A percentile compares a stretch with the other conserved stretches of the same genome.
Conservation (phyloP, 1,140 invertebrate genomes). For the Calliphora vicina region DNA sequence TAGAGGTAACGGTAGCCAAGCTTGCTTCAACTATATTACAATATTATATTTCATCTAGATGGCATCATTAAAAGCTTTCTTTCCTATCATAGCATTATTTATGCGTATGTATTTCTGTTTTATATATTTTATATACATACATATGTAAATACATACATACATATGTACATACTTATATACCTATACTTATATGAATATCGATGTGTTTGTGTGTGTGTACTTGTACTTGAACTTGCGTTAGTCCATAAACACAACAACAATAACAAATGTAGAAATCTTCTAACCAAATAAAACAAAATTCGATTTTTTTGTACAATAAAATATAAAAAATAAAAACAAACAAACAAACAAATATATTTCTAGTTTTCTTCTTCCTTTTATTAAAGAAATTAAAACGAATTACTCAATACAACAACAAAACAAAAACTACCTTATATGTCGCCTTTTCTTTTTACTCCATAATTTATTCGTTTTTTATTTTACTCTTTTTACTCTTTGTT, state of each 20-base stretch:
- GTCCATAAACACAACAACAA: neutral
- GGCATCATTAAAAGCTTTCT: neutral
- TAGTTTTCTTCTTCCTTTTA: neutral
- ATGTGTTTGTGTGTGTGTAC: neutral
- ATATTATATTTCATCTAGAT: neutral
- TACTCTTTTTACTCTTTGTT: neutral
- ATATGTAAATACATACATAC: too few species aligned
- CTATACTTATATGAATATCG: too few species aligned
- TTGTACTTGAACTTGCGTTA: neutral
- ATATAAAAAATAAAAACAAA: neutral
- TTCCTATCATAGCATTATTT: slow-evolving; percentile 1
- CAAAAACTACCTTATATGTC: neutral
- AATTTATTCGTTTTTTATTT: neutral
- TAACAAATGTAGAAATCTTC: neutral
- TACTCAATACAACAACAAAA: neutral
- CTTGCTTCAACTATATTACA: too few species aligned
- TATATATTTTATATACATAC: too few species aligned
- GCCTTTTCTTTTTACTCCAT: neutral
- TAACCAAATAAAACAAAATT: neutral
- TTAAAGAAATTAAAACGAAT: neutral
- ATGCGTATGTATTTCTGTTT: neutral
- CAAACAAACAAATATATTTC: too few species aligned
- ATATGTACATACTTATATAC: too few species aligned
- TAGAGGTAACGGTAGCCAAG: too few species aligned
- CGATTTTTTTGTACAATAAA: neutral